phyloP scores from a whole-genome alignment of 1,140 invertebrate species.

The Drosophila varians region DNA sequence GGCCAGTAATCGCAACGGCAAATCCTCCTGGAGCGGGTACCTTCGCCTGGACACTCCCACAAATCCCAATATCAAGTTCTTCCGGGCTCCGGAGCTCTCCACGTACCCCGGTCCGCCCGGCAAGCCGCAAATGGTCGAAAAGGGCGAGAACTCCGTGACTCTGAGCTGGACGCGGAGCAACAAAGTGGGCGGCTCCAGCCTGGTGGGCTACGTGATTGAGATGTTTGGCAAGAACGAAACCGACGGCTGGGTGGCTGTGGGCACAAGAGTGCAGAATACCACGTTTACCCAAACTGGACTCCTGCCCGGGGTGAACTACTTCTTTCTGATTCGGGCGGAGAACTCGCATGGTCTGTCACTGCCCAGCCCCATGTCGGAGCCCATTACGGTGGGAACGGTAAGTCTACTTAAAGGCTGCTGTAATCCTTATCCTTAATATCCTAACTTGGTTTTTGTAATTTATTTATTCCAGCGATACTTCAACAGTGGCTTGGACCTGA shows the following conservation, averaged over 20 bases:
- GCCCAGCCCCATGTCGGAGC: slow-evolving; percentile 88
- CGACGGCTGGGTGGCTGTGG: slow-evolving; percentile 86
- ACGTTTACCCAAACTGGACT: slow-evolving; percentile 88
- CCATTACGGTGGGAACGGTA: slow-evolving; percentile 84
- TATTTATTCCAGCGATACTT: slow-evolving; percentile 59
- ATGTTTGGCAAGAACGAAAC: slow-evolving; percentile 85
- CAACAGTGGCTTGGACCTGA: slow-evolving; percentile 85
- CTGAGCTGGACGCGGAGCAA: slow-evolving; percentile 92
- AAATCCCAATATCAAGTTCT: slow-evolving; percentile 93
- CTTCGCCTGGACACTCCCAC: slow-evolving; percentile 91
- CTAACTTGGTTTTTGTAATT: neutral
- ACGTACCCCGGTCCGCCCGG: slow-evolving; percentile 91
- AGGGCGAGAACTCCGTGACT: slow-evolving; percentile 90
- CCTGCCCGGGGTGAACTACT: slow-evolving; percentile 90
- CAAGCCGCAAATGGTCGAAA: slow-evolving; percentile 89
- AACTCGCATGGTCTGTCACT: slow-evolving; percentile 92
- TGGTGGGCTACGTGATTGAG: slow-evolving; percentile 92
- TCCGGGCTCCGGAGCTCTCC: slow-evolving; percentile 89
- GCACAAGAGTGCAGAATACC: slow-evolving; percentile 86
- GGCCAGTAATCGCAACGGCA: slow-evolving; percentile 91
- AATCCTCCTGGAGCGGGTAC: slow-evolving; percentile 93
- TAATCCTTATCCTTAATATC: too few species aligned
- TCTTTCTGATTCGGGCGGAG: slow-evolving; percentile 93
- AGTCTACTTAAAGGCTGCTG: too few species aligned
- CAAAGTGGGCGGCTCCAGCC: slow-evolving; percentile 91